phyloP scores from a whole-genome alignment of 2,113 vertebrate species.

The Noturus placidus region DNA sequence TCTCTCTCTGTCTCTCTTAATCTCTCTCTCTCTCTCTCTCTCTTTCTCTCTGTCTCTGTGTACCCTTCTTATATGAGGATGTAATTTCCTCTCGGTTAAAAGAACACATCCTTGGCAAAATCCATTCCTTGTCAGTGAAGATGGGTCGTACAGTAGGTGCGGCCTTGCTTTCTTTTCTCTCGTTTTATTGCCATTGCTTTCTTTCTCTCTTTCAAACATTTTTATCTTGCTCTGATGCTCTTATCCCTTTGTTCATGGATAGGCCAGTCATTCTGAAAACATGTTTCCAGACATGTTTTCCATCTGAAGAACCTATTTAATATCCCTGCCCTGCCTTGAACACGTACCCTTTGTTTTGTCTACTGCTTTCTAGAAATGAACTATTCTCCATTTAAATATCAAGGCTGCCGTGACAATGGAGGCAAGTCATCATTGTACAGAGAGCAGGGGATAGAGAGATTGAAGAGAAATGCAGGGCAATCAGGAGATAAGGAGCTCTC shows the following conservation, averaged over 20 bases:
- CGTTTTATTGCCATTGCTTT: constrained; percentile 5
- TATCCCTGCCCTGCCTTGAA: constrained; percentile 50
- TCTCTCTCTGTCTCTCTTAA: neutral
- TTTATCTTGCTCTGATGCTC: constrained; percentile 28
- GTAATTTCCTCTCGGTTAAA: constrained; percentile 52
- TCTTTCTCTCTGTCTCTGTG: neutral
- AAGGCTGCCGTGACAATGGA: constrained; percentile 53
- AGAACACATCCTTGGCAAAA: constrained; percentile 43
- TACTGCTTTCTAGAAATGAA: neutral
- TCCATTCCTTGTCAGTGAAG: constrained; percentile 42
- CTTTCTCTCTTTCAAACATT: constrained; percentile 37
- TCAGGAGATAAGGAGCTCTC: constrained; percentile 22
- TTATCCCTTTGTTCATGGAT: constrained; percentile 53
- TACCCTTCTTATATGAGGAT: constrained; percentile 43
- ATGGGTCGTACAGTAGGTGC: constrained; percentile 49
- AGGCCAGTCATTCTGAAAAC: constrained; percentile 29
- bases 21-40: too few relatives aligned
- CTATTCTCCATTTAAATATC: constrained; percentile 61
- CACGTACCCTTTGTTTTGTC: neutral
- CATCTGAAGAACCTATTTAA: constrained; percentile 53
- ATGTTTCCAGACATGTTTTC: constrained; percentile 15
- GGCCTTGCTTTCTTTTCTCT: constrained; percentile 26
- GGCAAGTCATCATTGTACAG: constrained; percentile 35
- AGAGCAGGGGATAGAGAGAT: constrained; percentile 11
- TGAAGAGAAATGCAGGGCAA: constrained; percentile 21